Evolutionary conservation across 2,797 vertebrate species (phyloP).

Genomic region (Rhinichthys osculus): DNA sequence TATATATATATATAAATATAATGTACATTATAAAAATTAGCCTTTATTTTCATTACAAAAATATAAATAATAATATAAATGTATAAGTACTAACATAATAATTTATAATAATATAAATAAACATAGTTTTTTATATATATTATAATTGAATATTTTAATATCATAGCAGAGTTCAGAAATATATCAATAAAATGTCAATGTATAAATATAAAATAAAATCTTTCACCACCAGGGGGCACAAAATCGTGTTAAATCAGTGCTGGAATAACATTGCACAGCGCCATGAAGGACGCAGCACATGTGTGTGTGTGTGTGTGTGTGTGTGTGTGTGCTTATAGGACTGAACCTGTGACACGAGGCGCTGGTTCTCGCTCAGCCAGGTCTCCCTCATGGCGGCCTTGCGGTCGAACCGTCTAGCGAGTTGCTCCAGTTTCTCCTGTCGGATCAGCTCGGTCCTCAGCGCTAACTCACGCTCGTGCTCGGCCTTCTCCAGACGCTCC

Average conservation of each 20-base stretch:
- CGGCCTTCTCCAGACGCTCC: constrained; percentile 97
- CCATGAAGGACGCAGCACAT: not conserved
- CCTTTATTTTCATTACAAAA: not conserved
- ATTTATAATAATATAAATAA: not conserved
- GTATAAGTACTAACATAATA: not conserved
- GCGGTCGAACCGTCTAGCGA: constrained; percentile 92
- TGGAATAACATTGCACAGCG: not conserved
- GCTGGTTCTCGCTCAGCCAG: constrained; percentile 95
- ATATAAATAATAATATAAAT: not conserved
- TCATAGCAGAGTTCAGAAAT: not conserved
- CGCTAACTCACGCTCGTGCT: constrained; percentile 94
- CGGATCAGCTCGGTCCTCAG: constrained; percentile 93
- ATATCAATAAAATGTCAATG: not conserved
- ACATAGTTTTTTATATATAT: not conserved
- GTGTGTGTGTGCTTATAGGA: not conserved
- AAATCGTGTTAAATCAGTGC: accelerated
- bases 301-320: constrained; percentile 18
- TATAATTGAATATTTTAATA: not conserved
- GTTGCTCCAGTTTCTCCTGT: constrained; percentile 97
- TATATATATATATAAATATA: too few relatives aligned
- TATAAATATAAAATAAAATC: not conserved
- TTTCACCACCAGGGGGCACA: constrained; percentile 33
- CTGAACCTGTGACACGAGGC: constrained; percentile 87
- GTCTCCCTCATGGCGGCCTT: constrained; percentile 97
- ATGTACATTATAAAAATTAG: too few relatives aligned